phyloP scores from a whole-genome alignment of 2,888 invertebrate genomes.

The Chymomyza caudatula region DNA sequence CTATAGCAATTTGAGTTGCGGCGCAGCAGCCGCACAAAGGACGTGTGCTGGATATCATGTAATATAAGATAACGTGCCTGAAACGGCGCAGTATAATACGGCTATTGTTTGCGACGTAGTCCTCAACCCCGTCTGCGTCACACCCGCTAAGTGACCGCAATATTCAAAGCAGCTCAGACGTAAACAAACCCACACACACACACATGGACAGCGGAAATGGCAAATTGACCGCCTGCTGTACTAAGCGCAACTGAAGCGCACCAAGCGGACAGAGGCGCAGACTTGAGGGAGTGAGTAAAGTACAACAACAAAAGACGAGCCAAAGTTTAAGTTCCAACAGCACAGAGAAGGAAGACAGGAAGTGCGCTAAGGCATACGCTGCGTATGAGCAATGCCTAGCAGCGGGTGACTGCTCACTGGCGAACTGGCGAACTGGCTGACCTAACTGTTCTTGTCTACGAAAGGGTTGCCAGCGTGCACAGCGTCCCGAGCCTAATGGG shows the following conservation, averaged over 20 bases:
- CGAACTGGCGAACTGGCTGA: background rate
- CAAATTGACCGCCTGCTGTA: constrained; percentile 78
- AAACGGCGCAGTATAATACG: background rate
- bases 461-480: constrained; percentile 21
- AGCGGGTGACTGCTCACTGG: background rate
- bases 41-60: background rate
- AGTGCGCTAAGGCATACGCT: constrained; percentile 18
- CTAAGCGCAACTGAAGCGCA: constrained; percentile 17
- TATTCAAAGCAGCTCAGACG: constrained; percentile 48
- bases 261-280: constrained; percentile 38
- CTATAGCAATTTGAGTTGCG: background rate
- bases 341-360: background rate
- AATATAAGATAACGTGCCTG: background rate
- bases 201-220: constrained; percentile 62
- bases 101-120: background rate
- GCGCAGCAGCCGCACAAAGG: background rate
- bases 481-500: constrained; percentile 49
- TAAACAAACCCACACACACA: constrained; percentile 31
- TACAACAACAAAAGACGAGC: background rate
- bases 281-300: constrained; percentile 56
- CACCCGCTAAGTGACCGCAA: constrained; percentile 60
- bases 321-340: background rate
- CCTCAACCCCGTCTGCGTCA: background rate
- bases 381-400: constrained; percentile 56
- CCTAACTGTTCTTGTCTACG: background rate